Percentiles rank a stretch among this genome's conserved stretches.
phyloP scores from a whole-genome alignment of 30 jellyfish, hydroid and myxozoan genomes.

The Nemopilema nomurai region DNA sequence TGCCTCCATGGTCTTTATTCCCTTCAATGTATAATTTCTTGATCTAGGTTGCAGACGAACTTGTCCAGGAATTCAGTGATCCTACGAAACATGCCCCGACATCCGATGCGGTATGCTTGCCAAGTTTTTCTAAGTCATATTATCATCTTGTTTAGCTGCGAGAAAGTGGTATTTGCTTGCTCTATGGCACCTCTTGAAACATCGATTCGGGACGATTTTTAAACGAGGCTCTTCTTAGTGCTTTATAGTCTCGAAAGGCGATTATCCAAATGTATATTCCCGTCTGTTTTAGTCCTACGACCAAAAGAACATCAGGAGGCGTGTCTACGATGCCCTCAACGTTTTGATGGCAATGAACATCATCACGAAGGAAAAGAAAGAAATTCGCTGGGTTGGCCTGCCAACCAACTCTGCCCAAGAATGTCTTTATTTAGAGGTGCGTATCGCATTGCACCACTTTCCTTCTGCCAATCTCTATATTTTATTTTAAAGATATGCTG shows the following conservation, averaged over 20 bases:
- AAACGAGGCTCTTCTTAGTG: neutral
- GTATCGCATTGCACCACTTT: neutral
- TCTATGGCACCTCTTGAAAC: neutral
- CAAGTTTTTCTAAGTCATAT: neutral
- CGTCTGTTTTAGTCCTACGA: slow-evolving; percentile 77
- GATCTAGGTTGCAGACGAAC: slow-evolving; percentile 99
- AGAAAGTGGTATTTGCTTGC: no score
- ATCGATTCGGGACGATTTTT: neutral
- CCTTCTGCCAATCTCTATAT: no score
- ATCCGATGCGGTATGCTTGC: slow-evolving; percentile 54
- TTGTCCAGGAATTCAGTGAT: slow-evolving; percentile 98
- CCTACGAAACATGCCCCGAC: slow-evolving; percentile 53
- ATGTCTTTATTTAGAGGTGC: slow-evolving; percentile 90
- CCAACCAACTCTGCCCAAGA: slow-evolving; percentile 99
- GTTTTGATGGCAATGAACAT: slow-evolving; percentile 99
- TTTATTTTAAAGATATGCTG: no score
- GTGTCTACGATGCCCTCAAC: slow-evolving; percentile 99
- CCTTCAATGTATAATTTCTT: neutral
- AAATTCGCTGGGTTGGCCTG: slow-evolving; percentile 98
- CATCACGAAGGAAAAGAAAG: slow-evolving; percentile 96
- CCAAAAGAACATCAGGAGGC: slow-evolving; percentile 95
- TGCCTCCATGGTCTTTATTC: neutral
- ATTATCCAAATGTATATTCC: neutral
- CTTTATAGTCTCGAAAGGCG: no score
- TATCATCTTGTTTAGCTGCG: no score